Percentiles rank a stretch among this genome's conserved stretches.
Conservation (phyloP, 2,113 vertebrate genomes). For the Oreocharis arfaki region DNA sequence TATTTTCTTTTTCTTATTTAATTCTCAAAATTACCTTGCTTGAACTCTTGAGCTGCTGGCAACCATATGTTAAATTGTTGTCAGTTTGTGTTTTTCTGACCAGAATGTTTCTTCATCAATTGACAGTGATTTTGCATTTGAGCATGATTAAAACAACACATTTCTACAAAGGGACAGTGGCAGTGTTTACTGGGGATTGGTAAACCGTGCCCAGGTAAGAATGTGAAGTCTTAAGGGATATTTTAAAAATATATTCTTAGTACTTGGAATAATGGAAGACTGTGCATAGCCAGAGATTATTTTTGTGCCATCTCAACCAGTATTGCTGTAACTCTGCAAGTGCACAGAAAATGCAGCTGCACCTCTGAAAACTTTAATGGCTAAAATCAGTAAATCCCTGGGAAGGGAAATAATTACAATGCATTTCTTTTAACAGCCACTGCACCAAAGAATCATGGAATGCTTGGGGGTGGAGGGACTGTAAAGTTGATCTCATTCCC, state of each 20-base stretch:
- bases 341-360: not conserved
- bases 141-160: not conserved
- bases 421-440: conserved; percentile 30
- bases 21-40: not conserved
- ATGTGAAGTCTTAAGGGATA: not conserved
- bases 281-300: not conserved
- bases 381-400: conserved; percentile 24
- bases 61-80: not conserved
- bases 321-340: not conserved
- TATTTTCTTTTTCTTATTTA: not conserved
- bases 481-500: not conserved
- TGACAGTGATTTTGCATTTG: not conserved
- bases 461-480: not conserved
- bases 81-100: not conserved
- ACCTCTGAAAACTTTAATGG: not conserved
- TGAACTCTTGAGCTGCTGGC: not conserved
- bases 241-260: not conserved
- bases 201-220: not conserved
- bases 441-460: not conserved
- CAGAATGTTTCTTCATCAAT: not conserved
- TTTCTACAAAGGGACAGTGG: not conserved
- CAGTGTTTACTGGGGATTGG: not conserved
- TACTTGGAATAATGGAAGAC: not conserved
- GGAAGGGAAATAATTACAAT: conserved; percentile 9
- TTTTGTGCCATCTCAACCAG: not conserved